Evolutionary conservation across 2,113 vertebrate species (phyloP).

Genomic region (Sprattus sprattus): DNA sequence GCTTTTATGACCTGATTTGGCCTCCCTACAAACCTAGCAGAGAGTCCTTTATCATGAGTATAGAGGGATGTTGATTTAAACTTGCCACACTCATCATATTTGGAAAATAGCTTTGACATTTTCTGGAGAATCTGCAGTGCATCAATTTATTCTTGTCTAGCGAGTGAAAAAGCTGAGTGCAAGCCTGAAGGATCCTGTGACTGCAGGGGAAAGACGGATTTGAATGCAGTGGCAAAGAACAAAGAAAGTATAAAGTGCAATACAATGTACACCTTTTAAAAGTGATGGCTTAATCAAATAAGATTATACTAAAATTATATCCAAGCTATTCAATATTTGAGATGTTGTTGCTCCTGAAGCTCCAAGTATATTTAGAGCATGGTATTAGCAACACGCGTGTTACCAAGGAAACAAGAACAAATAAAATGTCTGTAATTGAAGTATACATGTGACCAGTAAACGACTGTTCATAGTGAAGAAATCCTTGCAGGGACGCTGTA

Average conservation of each 20-base stretch:
- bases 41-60: not conserved
- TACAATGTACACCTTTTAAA: not conserved
- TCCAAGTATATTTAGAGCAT: not conserved
- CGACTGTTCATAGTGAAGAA: too few relatives aligned
- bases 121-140: conserved; percentile 6
- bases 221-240: not conserved
- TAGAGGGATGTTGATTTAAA: conserved; percentile 13
- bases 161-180: not conserved
- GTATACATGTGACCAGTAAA: not conserved
- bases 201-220: not conserved
- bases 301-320: not conserved
- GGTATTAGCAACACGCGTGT: not conserved
- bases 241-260: not conserved
- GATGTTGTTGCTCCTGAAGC: not conserved
- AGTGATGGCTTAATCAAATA: not conserved
- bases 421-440: not conserved
- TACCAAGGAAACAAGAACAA: not conserved
- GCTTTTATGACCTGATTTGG: not conserved
- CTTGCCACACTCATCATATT: conserved; percentile 13
- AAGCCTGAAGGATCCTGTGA: not conserved
- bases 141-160: conserved; percentile 2
- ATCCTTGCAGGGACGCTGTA: too few relatives aligned
- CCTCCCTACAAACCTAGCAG: not conserved
- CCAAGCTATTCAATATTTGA: not conserved
- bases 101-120: conserved; percentile 17